Conservation (phyloP, 2,113 vertebrate species). For the Macrotis lagotis region DNA sequence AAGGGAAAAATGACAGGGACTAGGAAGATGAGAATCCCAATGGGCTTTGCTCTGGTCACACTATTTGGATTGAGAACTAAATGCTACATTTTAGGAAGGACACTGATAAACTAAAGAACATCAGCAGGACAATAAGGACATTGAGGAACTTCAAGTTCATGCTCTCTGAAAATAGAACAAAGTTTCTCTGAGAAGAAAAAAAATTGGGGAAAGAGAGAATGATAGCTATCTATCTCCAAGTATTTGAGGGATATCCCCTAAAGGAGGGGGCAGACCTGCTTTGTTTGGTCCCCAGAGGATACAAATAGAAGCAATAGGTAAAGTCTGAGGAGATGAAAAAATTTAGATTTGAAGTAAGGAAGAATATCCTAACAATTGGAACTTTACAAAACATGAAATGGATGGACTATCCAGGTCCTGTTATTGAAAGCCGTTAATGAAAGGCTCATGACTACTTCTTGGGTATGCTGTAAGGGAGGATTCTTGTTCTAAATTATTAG, state of each 20-base stretch:
- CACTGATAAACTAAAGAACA: background rate
- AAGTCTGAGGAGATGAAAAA: background rate
- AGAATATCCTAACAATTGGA: background rate
- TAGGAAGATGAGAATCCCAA: background rate
- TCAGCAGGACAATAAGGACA: background rate
- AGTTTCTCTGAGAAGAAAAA: background rate
- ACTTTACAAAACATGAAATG: too few species aligned
- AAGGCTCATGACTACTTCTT: background rate
- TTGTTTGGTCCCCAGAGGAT: background rate
- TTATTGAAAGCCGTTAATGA: background rate
- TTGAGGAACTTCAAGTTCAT: background rate
- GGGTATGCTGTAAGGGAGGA: background rate
- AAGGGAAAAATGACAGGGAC: background rate
- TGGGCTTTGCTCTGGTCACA: background rate
- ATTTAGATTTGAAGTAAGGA: background rate
- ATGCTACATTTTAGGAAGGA: background rate
- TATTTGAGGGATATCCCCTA: background rate
- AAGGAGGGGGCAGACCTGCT: background rate
- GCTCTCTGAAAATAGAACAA: background rate
- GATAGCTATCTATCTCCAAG: background rate
- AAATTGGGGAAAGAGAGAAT: background rate
- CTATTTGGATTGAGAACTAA: background rate
- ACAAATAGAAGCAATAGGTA: background rate
- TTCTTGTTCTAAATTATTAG: background rate
- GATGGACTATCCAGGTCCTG: background rate